A percentile compares a stretch with the other conserved stretches of the same genome.
Conservation (phyloP, 1,140 invertebrate genomes). For the Mylabris phalerata region DNA sequence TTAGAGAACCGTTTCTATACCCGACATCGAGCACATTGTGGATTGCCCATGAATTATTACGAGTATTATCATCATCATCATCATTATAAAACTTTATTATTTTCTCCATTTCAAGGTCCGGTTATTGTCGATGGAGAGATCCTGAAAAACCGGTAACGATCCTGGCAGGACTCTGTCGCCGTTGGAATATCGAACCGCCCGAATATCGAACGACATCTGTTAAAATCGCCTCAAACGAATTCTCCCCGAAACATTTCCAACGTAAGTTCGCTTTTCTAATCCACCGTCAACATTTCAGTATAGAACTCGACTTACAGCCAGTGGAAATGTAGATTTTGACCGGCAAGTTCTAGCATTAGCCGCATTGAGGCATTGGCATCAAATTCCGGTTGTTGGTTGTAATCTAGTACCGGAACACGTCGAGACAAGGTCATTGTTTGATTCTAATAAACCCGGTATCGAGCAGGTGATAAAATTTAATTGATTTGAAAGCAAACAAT, state of each 20-base stretch:
- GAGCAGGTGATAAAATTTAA: constrained; percentile 57
- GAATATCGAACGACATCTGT: constrained; percentile 44
- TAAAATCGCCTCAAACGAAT: constrained; percentile 42
- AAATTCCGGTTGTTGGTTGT: constrained; percentile 67
- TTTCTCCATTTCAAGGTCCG: constrained; percentile 42
- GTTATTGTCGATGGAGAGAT: constrained; percentile 76
- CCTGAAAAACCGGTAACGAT: constrained; percentile 65
- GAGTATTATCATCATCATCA: constrained; percentile 40
- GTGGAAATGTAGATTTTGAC: constrained; percentile 12
- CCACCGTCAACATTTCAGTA: not conserved
- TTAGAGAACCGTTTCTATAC: constrained; percentile 82
- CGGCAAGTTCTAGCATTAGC: constrained; percentile 60
- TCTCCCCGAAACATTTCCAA: constrained; percentile 14
- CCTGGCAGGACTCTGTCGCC: constrained; percentile 62
- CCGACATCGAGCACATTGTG: constrained; percentile 69
- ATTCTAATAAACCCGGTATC: constrained; percentile 67
- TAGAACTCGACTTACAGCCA: constrained; percentile 13
- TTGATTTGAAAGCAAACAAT: not conserved
- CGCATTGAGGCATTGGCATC: constrained; percentile 62
- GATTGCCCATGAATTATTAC: constrained; percentile 63
- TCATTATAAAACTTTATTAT: not conserved
- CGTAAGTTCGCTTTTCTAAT: not conserved
- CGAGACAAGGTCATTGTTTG: constrained; percentile 74
- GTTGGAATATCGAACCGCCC: constrained; percentile 52
- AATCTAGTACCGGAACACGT: constrained; percentile 82